Evolutionary conservation across 2,888 invertebrate species (phyloP), one percentile per base, ranked within the genome.

Genomic region (Acronicta psi): DNA sequence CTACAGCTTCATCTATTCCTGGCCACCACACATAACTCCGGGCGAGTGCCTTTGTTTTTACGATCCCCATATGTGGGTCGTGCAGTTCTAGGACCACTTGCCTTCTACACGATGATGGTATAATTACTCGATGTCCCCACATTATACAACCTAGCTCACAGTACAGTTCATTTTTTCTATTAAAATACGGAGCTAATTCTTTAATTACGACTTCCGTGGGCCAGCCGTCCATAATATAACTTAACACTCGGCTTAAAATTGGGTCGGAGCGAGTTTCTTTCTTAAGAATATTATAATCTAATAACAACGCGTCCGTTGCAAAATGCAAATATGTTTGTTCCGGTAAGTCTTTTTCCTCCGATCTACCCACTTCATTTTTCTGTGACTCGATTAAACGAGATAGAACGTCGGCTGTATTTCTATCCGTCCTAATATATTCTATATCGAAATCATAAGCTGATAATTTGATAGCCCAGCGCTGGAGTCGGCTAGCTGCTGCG

Each of bases 1-100:
- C n/a, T n/a, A n/a, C n/a, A n/a, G n/a, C n/a, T n/a, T n/a, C n/a
- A n/a, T n/a, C n/a, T n/a, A n/a, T n/a, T n/a, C n/a, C n/a, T n/a
- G n/a, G n/a, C n/a, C n/a, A n/a, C n/a, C n/a, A n/a, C n/a, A n/a
- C n/a, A n/a, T n/a, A n/a, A n/a, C n/a, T n/a, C n/a, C 75, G 54
- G 0, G 70, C 72, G 2, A 72, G 18, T 0, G 45, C 29, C 42
- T 77, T 79, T 2, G 66, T 70, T 37, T 73, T 74, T 0, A 74
- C 71, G 0, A 77, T 73, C 0, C 77, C 75, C 57, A 69, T 57
- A 42, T 72, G 69, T 1, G 52, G 2, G 1, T 56, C 62, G 31
- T 77, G 72, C n/a, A 75, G 43, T 20, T 70, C 57, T 13, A 20
- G 1, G 7, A 50, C 3, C 0, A 59, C 58, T 20, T 37, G 42